phyloP scores from a whole-genome alignment of 2,888 invertebrate species.

The Diadegma fenestrale region DNA sequence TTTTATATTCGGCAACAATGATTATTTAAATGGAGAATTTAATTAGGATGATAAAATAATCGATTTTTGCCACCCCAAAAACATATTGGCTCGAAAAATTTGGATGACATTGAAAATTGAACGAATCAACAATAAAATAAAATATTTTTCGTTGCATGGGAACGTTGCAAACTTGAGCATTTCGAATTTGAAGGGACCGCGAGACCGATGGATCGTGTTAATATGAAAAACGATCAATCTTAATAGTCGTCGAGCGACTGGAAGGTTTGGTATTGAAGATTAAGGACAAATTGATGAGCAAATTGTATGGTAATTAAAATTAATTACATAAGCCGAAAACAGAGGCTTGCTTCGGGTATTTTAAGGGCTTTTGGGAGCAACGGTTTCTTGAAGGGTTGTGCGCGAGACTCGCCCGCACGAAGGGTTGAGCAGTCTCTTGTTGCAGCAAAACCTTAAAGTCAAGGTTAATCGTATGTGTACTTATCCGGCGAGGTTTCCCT shows the following conservation, averaged over 20 bases:
- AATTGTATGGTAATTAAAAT: background rate
- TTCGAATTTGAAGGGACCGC: background rate
- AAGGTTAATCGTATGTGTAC: slow-evolving; percentile 4
- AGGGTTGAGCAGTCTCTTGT: background rate
- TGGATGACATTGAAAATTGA: no score
- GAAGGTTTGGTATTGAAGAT: slow-evolving; percentile 12
- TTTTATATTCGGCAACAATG: no score
- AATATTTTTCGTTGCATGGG: no score
- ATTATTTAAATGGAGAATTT: no score
- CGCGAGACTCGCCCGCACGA: background rate
- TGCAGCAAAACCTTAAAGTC: slow-evolving; percentile 1
- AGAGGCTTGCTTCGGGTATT: background rate
- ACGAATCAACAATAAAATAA: no score
- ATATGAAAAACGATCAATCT: slow-evolving; percentile 8
- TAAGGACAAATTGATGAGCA: slow-evolving; percentile 4
- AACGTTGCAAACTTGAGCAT: no score
- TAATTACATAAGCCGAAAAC: background rate
- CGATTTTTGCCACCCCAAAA: no score
- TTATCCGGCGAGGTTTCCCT: background rate
- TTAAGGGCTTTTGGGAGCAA: background rate
- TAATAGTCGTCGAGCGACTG: background rate
- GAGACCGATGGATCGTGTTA: background rate
- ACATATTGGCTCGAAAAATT: no score
- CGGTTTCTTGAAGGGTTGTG: background rate
- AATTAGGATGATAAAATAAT: no score